These are phyloP conservation scores for Diloba caeruleocephala DNA, from an alignment of 2,888 invertebrate genomes.

Conservation along the genomic window DNA sequence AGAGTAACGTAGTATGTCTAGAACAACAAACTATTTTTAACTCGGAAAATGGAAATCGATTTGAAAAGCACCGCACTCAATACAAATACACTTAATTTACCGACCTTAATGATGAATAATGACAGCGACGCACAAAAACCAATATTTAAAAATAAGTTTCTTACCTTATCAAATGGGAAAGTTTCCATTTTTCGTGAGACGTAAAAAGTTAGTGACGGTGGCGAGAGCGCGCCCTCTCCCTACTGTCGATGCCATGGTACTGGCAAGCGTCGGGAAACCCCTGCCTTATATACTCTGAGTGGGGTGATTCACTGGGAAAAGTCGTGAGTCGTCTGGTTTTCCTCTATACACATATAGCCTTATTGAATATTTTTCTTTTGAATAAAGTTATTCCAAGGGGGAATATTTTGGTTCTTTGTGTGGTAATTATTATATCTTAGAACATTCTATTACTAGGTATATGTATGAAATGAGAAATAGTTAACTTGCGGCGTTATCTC, in stretches of 20 bases:
- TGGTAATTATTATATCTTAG: too few relatives aligned
- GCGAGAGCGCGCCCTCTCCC: conserved; percentile 53
- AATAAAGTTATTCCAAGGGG: too few relatives aligned
- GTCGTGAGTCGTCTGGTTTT: conserved; percentile 34
- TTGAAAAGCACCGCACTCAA: conserved; percentile 35
- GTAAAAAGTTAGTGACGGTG: conserved; percentile 79
- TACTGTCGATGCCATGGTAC: conserved; percentile 50
- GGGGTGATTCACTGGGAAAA: conserved; percentile 64
- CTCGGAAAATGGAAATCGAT: conserved; percentile 50
- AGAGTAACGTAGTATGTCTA: conserved; percentile 14
- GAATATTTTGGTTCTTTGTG: too few relatives aligned
- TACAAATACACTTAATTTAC: conserved; percentile 15
- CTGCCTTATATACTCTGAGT: conserved; percentile 71
- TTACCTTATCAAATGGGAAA: conserved; percentile 72
- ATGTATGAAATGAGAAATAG: too few relatives aligned
- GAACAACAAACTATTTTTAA: conserved; percentile 50
- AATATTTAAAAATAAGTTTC: conserved; percentile 43
- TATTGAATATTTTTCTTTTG: conserved; percentile 25
- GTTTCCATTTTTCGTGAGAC: conserved; percentile 66
- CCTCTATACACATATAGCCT: conserved; percentile 16
- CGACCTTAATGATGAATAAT: conserved; percentile 22
- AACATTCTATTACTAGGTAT: too few relatives aligned
- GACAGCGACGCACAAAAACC: conserved; percentile 20
- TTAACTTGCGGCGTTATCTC: too few relatives aligned
- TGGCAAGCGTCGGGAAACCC: conserved; percentile 68